Conservation (phyloP, 2,797 vertebrate species). For the Enteromius mattozi region DNA sequence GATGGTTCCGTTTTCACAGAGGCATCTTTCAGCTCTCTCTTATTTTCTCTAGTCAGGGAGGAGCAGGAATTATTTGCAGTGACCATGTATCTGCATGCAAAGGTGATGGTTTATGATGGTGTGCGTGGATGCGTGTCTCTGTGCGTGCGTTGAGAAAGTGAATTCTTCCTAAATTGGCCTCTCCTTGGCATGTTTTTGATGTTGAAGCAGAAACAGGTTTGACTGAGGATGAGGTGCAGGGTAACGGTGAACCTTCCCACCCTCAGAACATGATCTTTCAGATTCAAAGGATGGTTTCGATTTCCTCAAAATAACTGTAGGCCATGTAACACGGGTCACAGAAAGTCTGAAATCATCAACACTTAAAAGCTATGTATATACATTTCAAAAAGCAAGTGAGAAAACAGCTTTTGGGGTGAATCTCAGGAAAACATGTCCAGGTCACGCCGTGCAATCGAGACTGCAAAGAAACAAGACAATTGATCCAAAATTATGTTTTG, state of each 20-base stretch:
- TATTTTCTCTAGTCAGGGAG: constrained; percentile 52
- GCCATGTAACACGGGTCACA: constrained; percentile 39
- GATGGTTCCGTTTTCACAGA: constrained; percentile 50
- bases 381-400: constrained; percentile 27
- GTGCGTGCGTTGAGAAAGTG: constrained; percentile 2
- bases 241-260: constrained; percentile 36
- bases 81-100: constrained; percentile 53
- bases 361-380: constrained; percentile 39
- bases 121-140: not conserved
- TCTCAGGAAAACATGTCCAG: not conserved
- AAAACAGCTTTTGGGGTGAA: constrained; percentile 18
- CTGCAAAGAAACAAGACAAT: not conserved
- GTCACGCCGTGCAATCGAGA: not conserved
- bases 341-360: constrained; percentile 41
- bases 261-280: constrained; percentile 29
- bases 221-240: constrained; percentile 21
- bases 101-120: constrained; percentile 38
- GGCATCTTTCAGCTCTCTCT: constrained; percentile 50
- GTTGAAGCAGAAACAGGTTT: constrained; percentile 52
- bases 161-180: constrained; percentile 42
- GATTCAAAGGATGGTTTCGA: constrained; percentile 27
- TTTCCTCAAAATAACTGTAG: constrained; percentile 45
- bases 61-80: constrained; percentile 47
- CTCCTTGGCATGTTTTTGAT: constrained; percentile 46
- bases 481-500: not conserved